Base-by-base conservation (phyloP, 2,797 vertebrate genomes). In the Labroides dimidiatus region DNA sequence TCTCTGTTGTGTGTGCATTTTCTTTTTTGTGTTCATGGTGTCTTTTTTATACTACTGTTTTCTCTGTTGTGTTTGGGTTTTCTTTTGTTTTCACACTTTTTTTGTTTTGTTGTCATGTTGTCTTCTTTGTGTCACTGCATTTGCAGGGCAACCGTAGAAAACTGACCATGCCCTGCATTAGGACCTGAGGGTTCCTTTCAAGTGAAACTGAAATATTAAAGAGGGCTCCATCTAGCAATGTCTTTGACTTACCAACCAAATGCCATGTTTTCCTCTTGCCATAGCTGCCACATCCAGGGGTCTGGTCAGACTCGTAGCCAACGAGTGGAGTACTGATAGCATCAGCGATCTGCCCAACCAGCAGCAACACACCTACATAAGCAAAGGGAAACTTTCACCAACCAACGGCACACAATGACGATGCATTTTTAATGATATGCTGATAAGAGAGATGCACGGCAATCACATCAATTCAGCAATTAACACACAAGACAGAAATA, bases 181-280 rank as follows among this genome's bases (percentile, higher is more conserved):
- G 24, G 3, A 30, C 8, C 55, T 58, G 24, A 30, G 27, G 11
- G 9, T 30, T 24, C 11, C 21, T 42, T 16, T 42, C 15, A 16
- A 30, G 30, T 33, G 45, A 14, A 14, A 7, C 14, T 17, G 39
- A 42, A 4, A n/a, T 0, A 19, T 9, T 7, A 3, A 15, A 7
- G 10, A 8, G 13, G 23, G 23, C 36, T 43, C 24, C 7, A 1
- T 5, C 47, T 15, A 16, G 13, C 11, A 10, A 12, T 21, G 19
- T 21, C 1, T 45, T 7, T 17, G 12, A 75, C 96, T 94, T 69
- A 97, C 97, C 97, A 0, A 95, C 89, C 54, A 99, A 84, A 75
- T 99, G 97, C 97, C 97, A 98, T 13, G 94, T 92, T 70, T 98
- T 98, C 83, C 97, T 94, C n/a, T 95, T 95, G 13, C 97, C 96